Evolutionary conservation across 2,113 vertebrate species (phyloP), one percentile per base, ranked within the genome.

Genomic region (Passer montanus): DNA sequence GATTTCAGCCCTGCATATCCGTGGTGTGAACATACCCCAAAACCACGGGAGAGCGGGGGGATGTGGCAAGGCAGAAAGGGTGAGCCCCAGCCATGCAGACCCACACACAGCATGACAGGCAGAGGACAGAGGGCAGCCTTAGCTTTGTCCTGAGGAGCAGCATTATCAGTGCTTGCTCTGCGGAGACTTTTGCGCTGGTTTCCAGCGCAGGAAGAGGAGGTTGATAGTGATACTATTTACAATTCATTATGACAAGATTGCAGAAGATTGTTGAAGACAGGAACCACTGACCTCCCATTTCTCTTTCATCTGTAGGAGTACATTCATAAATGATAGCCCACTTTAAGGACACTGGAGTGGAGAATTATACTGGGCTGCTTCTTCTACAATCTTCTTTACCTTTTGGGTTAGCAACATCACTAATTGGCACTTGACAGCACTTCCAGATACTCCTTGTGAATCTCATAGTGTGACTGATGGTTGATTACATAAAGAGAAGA

Each of bases 361-460:
- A 94, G 95, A 96, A 97, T 97, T 96, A 94, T 82, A 94, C 64
- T 89, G 91, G 93, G 39, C 87, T 91, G 35, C 84, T 93, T 39
- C 92, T 97, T 89, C 94, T 82, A 81, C 91, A 90, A 75, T 96
- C 83, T 95, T 96, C 95, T 97, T 93, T 97, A 96, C 91, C 91
- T 94, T 97, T 94, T 96, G 94, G 95, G 96, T 94, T 94, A 97
- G 95, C 89, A 95, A 87, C 96, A 94, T 91, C 73, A 52, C 96
- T 96, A 97, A 97, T 97, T 96, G 96, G 93, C 95, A 97, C 96
- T 97, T 96, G 96, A 97, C 93, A 95, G 94, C 89, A 94, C 94
- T 97, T 96, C 89, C 80, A 95, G 86, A 87, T 94, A 94, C 86
- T 95, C 73, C 77, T 94, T 84, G 94, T 94, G 93, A 94, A 91